These are phyloP conservation scores for Protomyctophum bolini DNA, from an alignment of 2,113 vertebrate genomes.

Conservation along the genomic window DNA sequence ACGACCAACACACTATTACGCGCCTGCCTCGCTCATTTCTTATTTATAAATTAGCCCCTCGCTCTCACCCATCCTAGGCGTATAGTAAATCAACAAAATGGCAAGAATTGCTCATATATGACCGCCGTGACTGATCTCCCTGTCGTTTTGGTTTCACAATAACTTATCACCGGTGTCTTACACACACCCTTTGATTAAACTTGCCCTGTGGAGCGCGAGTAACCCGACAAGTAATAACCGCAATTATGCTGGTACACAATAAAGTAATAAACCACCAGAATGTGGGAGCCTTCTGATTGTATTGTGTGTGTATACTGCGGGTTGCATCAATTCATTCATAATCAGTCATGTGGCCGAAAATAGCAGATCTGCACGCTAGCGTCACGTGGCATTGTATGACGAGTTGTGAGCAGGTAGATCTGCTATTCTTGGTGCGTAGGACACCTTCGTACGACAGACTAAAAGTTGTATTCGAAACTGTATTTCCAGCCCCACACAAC, in stretches of 20 bases:
- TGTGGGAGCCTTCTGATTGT: constrained; percentile 31
- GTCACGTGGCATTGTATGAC: too few relatives aligned
- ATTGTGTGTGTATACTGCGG: background rate
- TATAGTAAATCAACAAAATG: constrained; percentile 57
- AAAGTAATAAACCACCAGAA: constrained; percentile 41
- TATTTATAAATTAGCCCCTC: constrained; percentile 46
- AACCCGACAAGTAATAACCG: too few relatives aligned
- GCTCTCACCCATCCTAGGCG: constrained; percentile 15
- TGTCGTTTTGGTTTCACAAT: constrained; percentile 41
- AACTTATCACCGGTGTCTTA: constrained; percentile 59
- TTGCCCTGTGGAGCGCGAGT: constrained; percentile 23
- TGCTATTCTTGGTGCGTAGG: too few relatives aligned
- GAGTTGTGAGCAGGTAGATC: too few relatives aligned
- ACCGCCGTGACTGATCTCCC: constrained; percentile 47
- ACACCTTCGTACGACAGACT: too few relatives aligned
- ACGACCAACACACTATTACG: constrained; percentile 3
- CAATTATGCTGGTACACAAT: background rate
- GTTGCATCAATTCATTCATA: background rate
- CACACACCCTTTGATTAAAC: constrained; percentile 49
- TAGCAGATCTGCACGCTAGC: too few relatives aligned
- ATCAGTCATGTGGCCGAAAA: too few relatives aligned
- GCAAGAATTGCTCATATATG: constrained; percentile 39
- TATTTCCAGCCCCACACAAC: constrained; percentile 4
- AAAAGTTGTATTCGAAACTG: too few relatives aligned
- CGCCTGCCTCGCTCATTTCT: constrained; percentile 18